These are phyloP conservation scores for Tiliacea citrago DNA, from an alignment of 2,888 invertebrate species.

Conservation along the genomic window DNA sequence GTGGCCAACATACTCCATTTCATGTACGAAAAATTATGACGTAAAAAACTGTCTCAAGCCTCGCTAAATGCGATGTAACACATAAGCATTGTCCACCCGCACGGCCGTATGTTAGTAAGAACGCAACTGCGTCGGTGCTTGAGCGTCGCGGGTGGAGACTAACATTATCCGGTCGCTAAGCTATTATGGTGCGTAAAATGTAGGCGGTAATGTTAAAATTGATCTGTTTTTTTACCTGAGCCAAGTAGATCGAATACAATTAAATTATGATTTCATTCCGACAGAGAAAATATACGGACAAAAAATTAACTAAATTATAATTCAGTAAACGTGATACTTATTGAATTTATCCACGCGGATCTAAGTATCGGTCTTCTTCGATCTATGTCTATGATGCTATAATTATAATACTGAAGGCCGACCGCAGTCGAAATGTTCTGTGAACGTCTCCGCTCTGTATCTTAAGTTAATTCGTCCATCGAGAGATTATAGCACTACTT, in stretches of 20 bases:
- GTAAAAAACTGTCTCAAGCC: background rate
- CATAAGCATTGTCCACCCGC: slow-evolving; percentile 9
- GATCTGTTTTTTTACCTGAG: slow-evolving; percentile 46
- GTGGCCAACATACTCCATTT: slow-evolving; percentile 7
- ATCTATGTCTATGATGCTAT: slow-evolving; percentile 32
- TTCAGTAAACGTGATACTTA: slow-evolving; percentile 39
- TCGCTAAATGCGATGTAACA: background rate
- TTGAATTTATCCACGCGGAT: slow-evolving; percentile 24
- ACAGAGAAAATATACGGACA: slow-evolving; percentile 12
- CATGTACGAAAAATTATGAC: slow-evolving; percentile 2
- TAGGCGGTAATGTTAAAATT: slow-evolving; percentile 33
- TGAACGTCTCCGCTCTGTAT: slow-evolving; percentile 59
- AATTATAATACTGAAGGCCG: slow-evolving; percentile 19
- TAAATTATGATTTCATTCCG: slow-evolving; percentile 31
- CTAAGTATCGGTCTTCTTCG: slow-evolving; percentile 6
- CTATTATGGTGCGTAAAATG: slow-evolving; percentile 50
- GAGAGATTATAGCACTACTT: slow-evolving; percentile 81
- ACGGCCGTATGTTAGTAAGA: slow-evolving; percentile 15
- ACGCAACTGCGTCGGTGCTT: slow-evolving; percentile 25
- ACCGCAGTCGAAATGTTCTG: slow-evolving; percentile 57
- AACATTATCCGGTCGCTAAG: slow-evolving; percentile 38
- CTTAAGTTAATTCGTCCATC: slow-evolving; percentile 81
- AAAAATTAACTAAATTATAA: slow-evolving; percentile 5
- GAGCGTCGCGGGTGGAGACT: slow-evolving; percentile 4
- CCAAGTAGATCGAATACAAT: slow-evolving; percentile 36